Conservation (phyloP, 2,888 invertebrate genomes). For the Hydrotaea cyrtoneurina region DNA sequence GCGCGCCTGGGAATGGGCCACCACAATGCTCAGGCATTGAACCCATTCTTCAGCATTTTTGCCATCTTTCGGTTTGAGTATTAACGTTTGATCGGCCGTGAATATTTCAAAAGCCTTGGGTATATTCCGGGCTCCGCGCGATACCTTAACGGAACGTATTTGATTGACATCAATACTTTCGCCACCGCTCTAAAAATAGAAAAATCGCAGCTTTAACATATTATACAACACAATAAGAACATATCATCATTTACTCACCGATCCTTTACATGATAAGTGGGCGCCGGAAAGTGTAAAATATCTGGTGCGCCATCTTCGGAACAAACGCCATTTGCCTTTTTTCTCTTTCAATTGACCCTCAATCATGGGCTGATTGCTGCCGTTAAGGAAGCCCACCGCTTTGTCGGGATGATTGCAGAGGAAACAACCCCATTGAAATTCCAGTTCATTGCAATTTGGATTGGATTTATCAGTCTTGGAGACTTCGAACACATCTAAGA, state of each 20-base stretch:
- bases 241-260: slow-evolving; percentile 82
- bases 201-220: background rate
- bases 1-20: slow-evolving; percentile 86
- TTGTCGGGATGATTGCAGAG: slow-evolving; percentile 96
- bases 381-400: slow-evolving; percentile 90
- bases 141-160: slow-evolving; percentile 96
- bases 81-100: slow-evolving; percentile 94
- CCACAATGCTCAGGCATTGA: slow-evolving; percentile 95
- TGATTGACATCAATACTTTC: slow-evolving; percentile 95
- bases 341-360: slow-evolving; percentile 95
- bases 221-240: too few species aligned
- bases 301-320: slow-evolving; percentile 94
- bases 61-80: slow-evolving; percentile 96
- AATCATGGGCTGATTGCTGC: slow-evolving; percentile 92
- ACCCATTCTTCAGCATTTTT: slow-evolving; percentile 98
- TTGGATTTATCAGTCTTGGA: slow-evolving; percentile 81
- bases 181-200: slow-evolving; percentile 86
- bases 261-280: slow-evolving; percentile 92
- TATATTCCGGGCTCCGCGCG: slow-evolving; percentile 93
- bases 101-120: slow-evolving; percentile 98
- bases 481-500: slow-evolving; percentile 96
- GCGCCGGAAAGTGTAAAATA: slow-evolving; percentile 97
- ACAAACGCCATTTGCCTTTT: slow-evolving; percentile 94
- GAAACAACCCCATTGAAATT: slow-evolving; percentile 92
- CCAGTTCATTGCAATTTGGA: slow-evolving; percentile 81